Percentiles rank a stretch among this genome's conserved stretches.
Evolutionary conservation across 2,888 invertebrate species (phyloP).

Genomic region (Nemurella pictetii): DNA sequence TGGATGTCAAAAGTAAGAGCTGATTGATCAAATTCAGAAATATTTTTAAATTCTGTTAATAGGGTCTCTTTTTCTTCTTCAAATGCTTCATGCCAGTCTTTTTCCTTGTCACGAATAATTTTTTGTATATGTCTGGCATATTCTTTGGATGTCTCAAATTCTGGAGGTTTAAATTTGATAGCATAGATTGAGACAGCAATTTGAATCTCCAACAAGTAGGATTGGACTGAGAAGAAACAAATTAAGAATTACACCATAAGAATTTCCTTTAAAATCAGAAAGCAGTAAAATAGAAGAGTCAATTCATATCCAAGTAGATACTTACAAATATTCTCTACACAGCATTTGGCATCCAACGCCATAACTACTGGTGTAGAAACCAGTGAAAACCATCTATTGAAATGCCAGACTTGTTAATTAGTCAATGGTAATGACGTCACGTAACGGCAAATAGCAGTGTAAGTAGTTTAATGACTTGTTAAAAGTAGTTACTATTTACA

Average conservation of each 20-base stretch:
- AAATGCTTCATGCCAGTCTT: not conserved
- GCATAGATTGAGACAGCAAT: conserved; percentile 34
- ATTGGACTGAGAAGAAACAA: conserved; percentile 29
- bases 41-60: not conserved
- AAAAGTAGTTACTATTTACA: too few species aligned
- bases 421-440: too few species aligned
- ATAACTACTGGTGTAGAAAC: too few species aligned
- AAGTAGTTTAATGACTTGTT: too few species aligned
- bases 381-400: too few species aligned
- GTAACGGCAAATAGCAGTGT: too few species aligned
- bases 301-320: too few species aligned
- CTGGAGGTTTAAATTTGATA: conserved; percentile 31
- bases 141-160: conserved; percentile 26
- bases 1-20: too few species aligned
- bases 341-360: too few species aligned
- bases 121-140: conserved; percentile 27
- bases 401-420: conserved; percentile 3
- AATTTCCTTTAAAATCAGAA: not conserved
- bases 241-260: not conserved
- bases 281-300: too few species aligned
- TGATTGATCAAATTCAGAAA: too few species aligned
- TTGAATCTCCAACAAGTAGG: conserved; percentile 16
- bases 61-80: not conserved
- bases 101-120: not conserved
- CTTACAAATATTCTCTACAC: too few species aligned